Evolutionary conservation across 37 sponge, comb jelly and placozoan species (phyloP).

Genomic region (Lycopodina hypogea): DNA sequence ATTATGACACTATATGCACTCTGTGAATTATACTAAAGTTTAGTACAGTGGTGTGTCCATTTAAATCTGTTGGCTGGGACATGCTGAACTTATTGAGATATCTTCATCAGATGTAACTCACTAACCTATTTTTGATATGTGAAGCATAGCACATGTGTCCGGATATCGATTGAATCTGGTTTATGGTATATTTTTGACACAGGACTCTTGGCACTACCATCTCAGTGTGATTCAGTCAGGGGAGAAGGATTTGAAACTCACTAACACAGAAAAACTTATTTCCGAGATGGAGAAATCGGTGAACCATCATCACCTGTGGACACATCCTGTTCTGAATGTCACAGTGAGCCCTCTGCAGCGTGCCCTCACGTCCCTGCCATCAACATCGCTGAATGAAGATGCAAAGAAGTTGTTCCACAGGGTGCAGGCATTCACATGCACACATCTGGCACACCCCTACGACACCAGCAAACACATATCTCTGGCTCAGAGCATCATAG

Average conservation of each 20-base stretch:
- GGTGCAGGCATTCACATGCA: constrained; percentile 36
- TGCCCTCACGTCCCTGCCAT: constrained; percentile 48
- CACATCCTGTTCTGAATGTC: constrained; percentile 36
- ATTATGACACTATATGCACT: too few species aligned
- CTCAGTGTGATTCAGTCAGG: constrained; percentile 21
- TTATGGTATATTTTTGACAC: too few species aligned
- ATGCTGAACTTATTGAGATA: too few species aligned
- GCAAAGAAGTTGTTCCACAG: constrained; percentile 46
- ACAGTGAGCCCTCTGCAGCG: constrained; percentile 22
- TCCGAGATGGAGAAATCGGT: constrained; percentile 14
- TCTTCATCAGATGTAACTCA: too few species aligned
- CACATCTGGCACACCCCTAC: not conserved
- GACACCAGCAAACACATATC: constrained; percentile 45
- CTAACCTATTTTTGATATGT: too few species aligned
- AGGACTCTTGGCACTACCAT: constrained; percentile 56
- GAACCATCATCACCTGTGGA: constrained; percentile 22
- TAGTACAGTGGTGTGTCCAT: too few species aligned
- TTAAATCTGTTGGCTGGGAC: too few species aligned
- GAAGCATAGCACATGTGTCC: too few species aligned
- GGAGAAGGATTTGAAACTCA: constrained; percentile 29
- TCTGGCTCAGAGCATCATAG: constrained; percentile 42
- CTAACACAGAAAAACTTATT: constrained; percentile 26
- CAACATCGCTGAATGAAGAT: constrained; percentile 21
- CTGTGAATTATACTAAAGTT: too few species aligned
- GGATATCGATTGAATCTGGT: too few species aligned